A percentile compares a stretch with the other conserved stretches of the same genome.
Conservation (phyloP, 2,113 vertebrate species). For the Stomatorhinus ivindoensis region DNA sequence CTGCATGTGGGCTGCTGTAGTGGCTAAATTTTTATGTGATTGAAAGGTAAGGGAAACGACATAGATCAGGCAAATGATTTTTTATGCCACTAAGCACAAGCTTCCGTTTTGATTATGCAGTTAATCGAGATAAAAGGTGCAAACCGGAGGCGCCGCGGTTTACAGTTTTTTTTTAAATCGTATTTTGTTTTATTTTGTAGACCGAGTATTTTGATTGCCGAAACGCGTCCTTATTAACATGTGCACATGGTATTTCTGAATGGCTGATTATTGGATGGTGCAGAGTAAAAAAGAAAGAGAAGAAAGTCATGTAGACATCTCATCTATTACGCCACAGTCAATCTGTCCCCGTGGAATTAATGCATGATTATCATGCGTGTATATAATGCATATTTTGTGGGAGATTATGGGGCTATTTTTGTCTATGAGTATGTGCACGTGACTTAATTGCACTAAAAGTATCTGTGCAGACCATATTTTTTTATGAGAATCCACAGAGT, state of each 20-base stretch:
- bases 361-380: conserved; percentile 5
- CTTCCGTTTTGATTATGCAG: not conserved
- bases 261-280: not conserved
- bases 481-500: not conserved
- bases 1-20: conserved; percentile 5
- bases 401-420: not conserved
- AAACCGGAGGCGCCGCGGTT: not conserved
- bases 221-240: not conserved
- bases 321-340: not conserved
- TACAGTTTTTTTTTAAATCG: too few relatives aligned
- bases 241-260: not conserved
- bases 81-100: not conserved
- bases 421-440: not conserved
- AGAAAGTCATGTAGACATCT: not conserved
- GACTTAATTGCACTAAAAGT: not conserved
- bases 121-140: not conserved
- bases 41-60: conserved; percentile 20
- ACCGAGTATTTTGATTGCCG: not conserved
- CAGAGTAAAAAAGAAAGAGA: not conserved
- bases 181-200: not conserved
- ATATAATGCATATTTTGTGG: not conserved
- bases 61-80: conserved; percentile 12
- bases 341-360: conserved; percentile 18
- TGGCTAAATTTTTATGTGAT: conserved; percentile 27
- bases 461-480: not conserved